These are phyloP conservation scores for Spatulosminthurus flaviceps DNA, from an alignment of 2,888 invertebrate genomes.

Conservation along the genomic window DNA sequence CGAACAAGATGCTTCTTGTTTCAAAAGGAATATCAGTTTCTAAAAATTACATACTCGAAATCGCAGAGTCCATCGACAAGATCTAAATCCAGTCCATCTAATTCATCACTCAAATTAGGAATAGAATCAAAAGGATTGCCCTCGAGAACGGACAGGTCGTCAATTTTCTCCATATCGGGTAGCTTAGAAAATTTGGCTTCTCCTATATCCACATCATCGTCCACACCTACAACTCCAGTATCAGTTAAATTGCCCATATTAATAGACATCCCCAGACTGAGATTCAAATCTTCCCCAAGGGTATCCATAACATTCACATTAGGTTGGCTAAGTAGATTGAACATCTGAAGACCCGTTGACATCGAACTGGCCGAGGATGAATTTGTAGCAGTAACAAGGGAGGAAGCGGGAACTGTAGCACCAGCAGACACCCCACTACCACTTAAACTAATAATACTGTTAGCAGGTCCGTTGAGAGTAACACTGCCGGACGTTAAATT, in stretches of 20 bases:
- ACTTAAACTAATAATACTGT: conserved; percentile 31
- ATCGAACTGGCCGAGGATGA: conserved; percentile 4
- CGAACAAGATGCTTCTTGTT: too few relatives aligned
- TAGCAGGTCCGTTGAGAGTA: conserved; percentile 31
- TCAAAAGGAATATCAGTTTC: neutral
- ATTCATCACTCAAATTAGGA: conserved; percentile 66
- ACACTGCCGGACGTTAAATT: neutral
- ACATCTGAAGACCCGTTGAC: conserved; percentile 42
- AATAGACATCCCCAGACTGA: conserved; percentile 53
- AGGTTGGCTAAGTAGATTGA: conserved; percentile 39
- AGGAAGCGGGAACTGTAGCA: neutral
- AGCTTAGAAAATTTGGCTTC: conserved; percentile 57
- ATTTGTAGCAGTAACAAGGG: neutral
- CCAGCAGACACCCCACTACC: neutral
- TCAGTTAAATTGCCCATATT: conserved; percentile 64
- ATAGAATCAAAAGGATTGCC: conserved; percentile 61
- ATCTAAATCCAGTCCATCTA: conserved; percentile 67
- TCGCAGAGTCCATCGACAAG: conserved; percentile 62
- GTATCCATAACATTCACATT: conserved; percentile 34
- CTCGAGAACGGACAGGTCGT: conserved; percentile 55
- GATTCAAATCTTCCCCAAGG: conserved; percentile 47
- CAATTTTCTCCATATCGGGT: conserved; percentile 62
- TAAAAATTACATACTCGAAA: conserved; percentile 58
- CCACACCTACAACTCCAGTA: conserved; percentile 64
- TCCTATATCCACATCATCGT: conserved; percentile 68